Base-by-base conservation (phyloP, 2,888 invertebrate genomes). In the Eurytoma adleriae region DNA sequence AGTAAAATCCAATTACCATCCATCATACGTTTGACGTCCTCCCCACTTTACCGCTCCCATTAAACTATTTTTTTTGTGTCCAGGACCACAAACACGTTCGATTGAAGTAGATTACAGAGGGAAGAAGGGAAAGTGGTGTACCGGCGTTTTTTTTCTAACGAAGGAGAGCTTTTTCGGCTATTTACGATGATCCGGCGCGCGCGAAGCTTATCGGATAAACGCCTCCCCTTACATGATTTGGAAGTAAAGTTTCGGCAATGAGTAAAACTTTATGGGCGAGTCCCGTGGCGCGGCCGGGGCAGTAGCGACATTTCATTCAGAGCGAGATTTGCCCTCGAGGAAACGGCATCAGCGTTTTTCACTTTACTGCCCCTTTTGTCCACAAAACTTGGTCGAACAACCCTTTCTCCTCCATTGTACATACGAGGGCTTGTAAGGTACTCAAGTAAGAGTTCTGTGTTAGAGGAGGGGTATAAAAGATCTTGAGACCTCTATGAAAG, bases 321-420 rank as follows among this genome's bases (percentile, higher is more conserved):
- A 40, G 10, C 40, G 40, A 54, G 16, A 54, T n/a, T 54, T n/a
- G 52, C n/a, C n/a, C n/a, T 54, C n/a, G 14, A 54, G 13, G 54
- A 54, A 54, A 54, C 59, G 20, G 20, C 59, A 13, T n/a, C 20
- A 20, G 59, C 18, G 59, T 62, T 62, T 62, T 62, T 62, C 62
- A 62, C 62, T 62, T 62, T 62, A 27, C 62, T 24, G 16, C 27
- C 14, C 20, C 24, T 62, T 24, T 27, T 27, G 27, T 16, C 27
- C 62, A 62, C 62, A 16, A 62, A 62, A 62, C 62, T 62, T 27
- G 20, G 62, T 27, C 62, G 62, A 62, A 62, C 62, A 62, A 62
- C 27, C 27, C 62, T 80, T 81, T 62, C 76, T 83, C 56, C 84
- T 84, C 83, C 84, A 85, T 84, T 67, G 79, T 80, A 74, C 54